Percentiles rank a stretch among this genome's conserved stretches.
phyloP scores from a whole-genome alignment of 2,113 vertebrate genomes.

The Prunella fulvescens region DNA sequence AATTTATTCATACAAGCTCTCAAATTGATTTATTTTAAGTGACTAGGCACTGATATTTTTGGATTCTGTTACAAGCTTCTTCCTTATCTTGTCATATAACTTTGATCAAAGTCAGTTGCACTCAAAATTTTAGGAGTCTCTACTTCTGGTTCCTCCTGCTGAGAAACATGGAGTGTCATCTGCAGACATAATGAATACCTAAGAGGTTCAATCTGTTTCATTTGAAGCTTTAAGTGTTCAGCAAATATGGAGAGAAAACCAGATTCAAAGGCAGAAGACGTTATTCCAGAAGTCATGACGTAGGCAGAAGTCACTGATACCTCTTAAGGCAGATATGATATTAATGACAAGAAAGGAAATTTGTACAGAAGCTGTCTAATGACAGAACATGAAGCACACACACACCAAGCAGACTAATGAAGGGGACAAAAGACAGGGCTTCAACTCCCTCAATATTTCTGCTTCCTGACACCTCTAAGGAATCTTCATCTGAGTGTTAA shows the following conservation, averaged over 20 bases:
- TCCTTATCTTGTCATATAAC: not conserved
- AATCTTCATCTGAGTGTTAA: not conserved
- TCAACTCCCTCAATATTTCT: not conserved
- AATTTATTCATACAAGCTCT: not conserved
- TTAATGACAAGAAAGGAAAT: not conserved
- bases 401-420: not conserved
- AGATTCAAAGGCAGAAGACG: not conserved
- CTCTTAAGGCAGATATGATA: not conserved
- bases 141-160: not conserved
- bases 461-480: not conserved
- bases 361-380: not conserved
- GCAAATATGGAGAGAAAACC: not conserved
- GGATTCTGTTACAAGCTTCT: not conserved
- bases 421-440: not conserved
- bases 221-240: not conserved
- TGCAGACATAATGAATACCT: not conserved
- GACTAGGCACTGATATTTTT: not conserved
- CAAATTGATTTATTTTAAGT: not conserved
- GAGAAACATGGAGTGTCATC: not conserved
- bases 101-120: conserved; percentile 14
- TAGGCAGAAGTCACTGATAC: not conserved
- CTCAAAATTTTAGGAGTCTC: not conserved
- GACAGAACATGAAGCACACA: not conserved
- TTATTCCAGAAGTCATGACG: not conserved
- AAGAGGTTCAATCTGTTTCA: not conserved